Conservation (phyloP, 2,113 vertebrate species). For the Himantopus leucocephalus region DNA sequence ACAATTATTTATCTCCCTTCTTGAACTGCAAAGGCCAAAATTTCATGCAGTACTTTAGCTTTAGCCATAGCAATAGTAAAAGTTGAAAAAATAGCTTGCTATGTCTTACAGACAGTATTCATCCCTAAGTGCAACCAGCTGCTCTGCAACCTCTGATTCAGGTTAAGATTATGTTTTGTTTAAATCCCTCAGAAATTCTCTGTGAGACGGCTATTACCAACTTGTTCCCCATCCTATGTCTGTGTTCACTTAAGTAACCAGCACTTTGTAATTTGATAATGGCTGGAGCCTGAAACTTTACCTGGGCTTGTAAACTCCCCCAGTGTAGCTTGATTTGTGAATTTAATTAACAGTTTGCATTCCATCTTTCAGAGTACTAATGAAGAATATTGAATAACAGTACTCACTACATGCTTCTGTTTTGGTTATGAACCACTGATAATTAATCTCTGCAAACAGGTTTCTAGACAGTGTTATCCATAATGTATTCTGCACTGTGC, state of each 20-base stretch:
- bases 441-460: neutral
- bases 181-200: neutral
- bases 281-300: neutral
- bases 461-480: neutral
- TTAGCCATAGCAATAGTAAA: neutral
- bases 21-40: neutral
- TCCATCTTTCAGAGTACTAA: neutral
- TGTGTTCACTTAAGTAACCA: neutral
- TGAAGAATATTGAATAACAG: constrained; percentile 6
- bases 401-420: neutral
- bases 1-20: neutral
- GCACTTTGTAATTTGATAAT: neutral
- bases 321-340: neutral
- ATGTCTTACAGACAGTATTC: neutral
- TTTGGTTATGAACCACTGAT: neutral
- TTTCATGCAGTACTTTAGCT: neutral
- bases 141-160: neutral
- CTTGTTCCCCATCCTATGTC: neutral
- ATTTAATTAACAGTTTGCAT: neutral
- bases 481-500: neutral
- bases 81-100: neutral
- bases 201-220: neutral
- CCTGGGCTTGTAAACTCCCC: neutral
- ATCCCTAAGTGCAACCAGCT: neutral
- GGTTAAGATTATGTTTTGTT: neutral